Conservation (phyloP, 2,113 vertebrate species). For the Ictalurus punctatus region DNA sequence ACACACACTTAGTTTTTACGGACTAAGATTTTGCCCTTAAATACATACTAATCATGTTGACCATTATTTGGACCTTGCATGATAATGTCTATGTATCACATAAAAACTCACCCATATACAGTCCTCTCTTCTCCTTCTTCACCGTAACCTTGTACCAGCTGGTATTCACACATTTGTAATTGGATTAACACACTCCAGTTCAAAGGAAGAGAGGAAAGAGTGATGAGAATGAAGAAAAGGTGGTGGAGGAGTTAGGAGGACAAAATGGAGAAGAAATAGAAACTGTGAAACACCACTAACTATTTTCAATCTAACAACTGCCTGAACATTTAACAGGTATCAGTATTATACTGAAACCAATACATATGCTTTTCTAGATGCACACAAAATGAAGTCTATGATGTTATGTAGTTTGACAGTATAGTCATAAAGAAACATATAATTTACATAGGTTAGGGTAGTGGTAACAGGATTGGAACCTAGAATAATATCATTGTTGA, state of each 20-base stretch:
- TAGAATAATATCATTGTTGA: background rate
- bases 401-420: background rate
- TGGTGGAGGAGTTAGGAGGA: conserved; percentile 61
- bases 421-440: background rate
- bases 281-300: conserved; percentile 37
- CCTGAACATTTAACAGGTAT: background rate
- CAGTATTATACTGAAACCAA: background rate
- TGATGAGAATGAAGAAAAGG: conserved; percentile 61
- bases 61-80: conserved; percentile 10
- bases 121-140: conserved; percentile 32
- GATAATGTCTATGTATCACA: conserved; percentile 26
- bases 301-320: background rate
- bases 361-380: background rate
- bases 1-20: conserved; percentile 15
- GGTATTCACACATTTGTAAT: conserved; percentile 75
- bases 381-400: background rate
- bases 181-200: conserved; percentile 68
- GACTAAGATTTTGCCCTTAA: background rate
- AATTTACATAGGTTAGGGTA: too few species aligned
- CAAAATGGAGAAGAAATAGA: conserved; percentile 41
- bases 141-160: conserved; percentile 58
- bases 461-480: background rate
- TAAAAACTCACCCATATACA: conserved; percentile 17
- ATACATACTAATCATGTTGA: background rate
- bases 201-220: conserved; percentile 54